A percentile compares a stretch with the other conserved stretches of the same genome.
phyloP scores from a whole-genome alignment of 2,113 vertebrate genomes.

The Halcyon malimbica region DNA sequence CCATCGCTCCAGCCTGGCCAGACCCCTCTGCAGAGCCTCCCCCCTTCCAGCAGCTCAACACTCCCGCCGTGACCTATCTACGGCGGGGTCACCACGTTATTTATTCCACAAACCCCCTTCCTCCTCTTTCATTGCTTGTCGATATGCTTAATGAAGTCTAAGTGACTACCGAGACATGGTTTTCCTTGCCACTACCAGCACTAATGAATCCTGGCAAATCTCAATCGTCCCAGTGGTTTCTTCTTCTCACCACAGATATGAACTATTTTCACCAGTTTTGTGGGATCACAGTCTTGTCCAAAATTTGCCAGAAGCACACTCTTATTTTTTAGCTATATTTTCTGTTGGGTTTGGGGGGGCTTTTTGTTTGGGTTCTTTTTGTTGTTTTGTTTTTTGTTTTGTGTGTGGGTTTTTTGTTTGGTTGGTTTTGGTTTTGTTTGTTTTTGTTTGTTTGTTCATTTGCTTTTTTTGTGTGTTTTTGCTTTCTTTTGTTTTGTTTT shows the following conservation, averaged over 20 bases:
- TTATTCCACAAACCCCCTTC: not conserved
- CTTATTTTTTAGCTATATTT: not conserved
- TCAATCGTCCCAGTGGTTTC: rapidly evolving
- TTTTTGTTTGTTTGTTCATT: too few relatives aligned
- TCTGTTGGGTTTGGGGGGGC: not conserved
- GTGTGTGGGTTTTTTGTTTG: not conserved
- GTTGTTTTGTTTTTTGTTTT: not conserved
- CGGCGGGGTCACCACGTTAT: not conserved
- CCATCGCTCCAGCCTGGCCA: not conserved
- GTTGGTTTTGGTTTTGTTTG: too few relatives aligned
- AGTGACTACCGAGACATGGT: not conserved
- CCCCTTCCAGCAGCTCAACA: too few relatives aligned
- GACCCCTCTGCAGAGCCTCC: not conserved
- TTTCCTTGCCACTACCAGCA: not conserved
- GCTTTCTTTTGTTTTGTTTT: not conserved
- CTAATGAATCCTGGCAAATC: not conserved
- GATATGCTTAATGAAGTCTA: not conserved
- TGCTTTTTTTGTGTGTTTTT: too few relatives aligned
- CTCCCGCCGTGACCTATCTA: too few relatives aligned
- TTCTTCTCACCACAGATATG: not conserved
- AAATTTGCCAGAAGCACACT: not conserved
- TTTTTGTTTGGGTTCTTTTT: not conserved
- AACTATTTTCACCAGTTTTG: not conserved
- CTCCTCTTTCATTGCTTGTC: not conserved
- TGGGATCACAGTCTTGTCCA: not conserved